A percentile compares a stretch with the other conserved stretches of the same genome.
Evolutionary conservation across 2,888 invertebrate species (phyloP).

Genomic region (Cerastis leucographa): DNA sequence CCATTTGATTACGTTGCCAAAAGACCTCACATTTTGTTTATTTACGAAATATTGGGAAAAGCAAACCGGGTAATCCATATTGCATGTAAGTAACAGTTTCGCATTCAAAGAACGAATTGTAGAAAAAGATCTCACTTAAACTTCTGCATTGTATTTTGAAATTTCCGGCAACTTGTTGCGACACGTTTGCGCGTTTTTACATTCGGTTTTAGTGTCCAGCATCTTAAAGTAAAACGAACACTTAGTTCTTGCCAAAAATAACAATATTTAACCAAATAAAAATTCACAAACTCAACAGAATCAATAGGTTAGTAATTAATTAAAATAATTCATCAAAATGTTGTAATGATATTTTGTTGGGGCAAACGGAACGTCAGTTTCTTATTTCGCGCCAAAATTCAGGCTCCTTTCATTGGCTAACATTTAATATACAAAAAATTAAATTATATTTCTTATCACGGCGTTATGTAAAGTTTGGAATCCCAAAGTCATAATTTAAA

Average conservation of each 20-base stretch:
- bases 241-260: no score
- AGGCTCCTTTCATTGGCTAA: not conserved
- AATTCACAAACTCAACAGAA: not conserved
- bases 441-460: slow-evolving; percentile 8
- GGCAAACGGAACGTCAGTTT: slow-evolving; percentile 19
- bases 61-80: slow-evolving; percentile 77
- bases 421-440: not conserved
- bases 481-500: not conserved
- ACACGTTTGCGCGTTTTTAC: slow-evolving; percentile 68
- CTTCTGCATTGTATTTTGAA: slow-evolving; percentile 62
- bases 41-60: slow-evolving; percentile 83
- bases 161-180: slow-evolving; percentile 79
- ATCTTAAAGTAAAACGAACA: not conserved
- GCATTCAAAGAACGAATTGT: not conserved
- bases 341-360: not conserved
- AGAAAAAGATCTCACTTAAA: not conserved
- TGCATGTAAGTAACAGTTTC: not conserved
- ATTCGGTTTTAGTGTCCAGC: slow-evolving; percentile 45
- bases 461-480: not conserved
- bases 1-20: slow-evolving; percentile 77
- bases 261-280: not conserved
- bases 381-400: slow-evolving; percentile 18
- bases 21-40: slow-evolving; percentile 85
- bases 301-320: not conserved
- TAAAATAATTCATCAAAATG: not conserved